phyloP scores from a whole-genome alignment of 2,113 vertebrate genomes.

The Arizona elegans region DNA sequence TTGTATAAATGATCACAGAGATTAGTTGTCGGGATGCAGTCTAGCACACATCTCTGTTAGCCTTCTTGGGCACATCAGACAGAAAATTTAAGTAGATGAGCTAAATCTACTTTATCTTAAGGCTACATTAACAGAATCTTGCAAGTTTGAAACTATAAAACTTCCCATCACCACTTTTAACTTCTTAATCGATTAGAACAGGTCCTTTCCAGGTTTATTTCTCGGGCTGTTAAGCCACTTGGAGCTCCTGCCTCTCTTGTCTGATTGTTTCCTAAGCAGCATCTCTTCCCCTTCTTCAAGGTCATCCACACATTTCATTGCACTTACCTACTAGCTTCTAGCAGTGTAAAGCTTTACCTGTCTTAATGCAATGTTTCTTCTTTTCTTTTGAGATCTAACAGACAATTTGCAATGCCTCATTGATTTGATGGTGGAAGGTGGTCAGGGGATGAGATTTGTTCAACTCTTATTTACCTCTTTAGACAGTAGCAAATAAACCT shows the following conservation, averaged over 20 bases:
- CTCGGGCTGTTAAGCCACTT: not conserved
- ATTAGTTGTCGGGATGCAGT: not conserved
- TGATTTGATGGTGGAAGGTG: not conserved
- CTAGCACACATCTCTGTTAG: not conserved
- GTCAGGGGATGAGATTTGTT: not conserved
- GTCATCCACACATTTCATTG: not conserved
- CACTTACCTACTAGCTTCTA: not conserved
- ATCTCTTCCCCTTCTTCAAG: not conserved
- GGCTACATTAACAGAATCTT: not conserved
- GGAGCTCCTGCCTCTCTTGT: not conserved
- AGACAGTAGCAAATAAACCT: not conserved
- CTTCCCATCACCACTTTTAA: not conserved
- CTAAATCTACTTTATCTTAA: not conserved
- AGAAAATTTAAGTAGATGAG: not conserved
- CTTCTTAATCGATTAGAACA: not conserved
- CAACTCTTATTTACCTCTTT: not conserved
- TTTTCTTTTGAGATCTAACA: not conserved
- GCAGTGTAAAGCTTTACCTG: not conserved
- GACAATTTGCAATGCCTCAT: not conserved
- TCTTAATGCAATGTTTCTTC: not conserved
- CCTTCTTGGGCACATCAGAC: not conserved
- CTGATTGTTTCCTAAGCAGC: not conserved
- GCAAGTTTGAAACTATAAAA: not conserved
- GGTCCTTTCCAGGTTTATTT: not conserved
- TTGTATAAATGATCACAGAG: not conserved